Evolutionary conservation across 1,140 invertebrate genomes (phyloP), one percentile per base, ranked within the genome.

Genomic region (Drosophila orosa): DNA sequence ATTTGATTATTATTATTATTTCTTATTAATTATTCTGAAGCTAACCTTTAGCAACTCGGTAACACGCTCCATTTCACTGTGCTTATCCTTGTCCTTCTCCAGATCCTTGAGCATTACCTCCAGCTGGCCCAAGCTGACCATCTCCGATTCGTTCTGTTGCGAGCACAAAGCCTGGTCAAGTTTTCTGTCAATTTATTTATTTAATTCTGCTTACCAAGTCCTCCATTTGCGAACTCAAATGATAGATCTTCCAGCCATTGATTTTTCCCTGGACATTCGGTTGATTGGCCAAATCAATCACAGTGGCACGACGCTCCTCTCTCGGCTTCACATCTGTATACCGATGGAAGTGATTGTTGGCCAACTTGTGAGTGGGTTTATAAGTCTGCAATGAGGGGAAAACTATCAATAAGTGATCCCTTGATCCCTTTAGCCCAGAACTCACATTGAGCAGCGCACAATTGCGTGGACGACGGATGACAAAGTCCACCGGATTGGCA

Each of bases 211-310:
- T 92, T 92, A 98, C 97, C 93, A 98, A 92, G 92, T 98, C 97
- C 85, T 98, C 97, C 95, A 99, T 96, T 94, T 98, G 97, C 27
- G 97, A 95, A 15, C 95, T 96, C 52, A 99, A 93, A 93, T 98
- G 97, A 93, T 97, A 95, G 29, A 99, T 94, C 93, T 99, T 99
- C 98, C 98, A 99, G 12, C 98, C 98, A 90, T 97, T 96, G n/a
- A 97, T 94, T 93, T 97, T 98, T 78, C 97, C 95, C 65, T 97
- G 92, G 25, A 98, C 96, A 87, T 97, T 95, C 79, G 96, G 96
- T 90, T 98, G 97, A 92, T 96, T 96, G 3, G 97, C 97, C 74
- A 99, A 93, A 93, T 99, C 98, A 85, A 96, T 96, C 3, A 98
- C 95, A 7, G 96, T 96, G 7, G 96, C 95, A 72, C 95, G 93